phyloP scores from a whole-genome alignment of 2,888 invertebrate genomes.

The Neria commutata region DNA sequence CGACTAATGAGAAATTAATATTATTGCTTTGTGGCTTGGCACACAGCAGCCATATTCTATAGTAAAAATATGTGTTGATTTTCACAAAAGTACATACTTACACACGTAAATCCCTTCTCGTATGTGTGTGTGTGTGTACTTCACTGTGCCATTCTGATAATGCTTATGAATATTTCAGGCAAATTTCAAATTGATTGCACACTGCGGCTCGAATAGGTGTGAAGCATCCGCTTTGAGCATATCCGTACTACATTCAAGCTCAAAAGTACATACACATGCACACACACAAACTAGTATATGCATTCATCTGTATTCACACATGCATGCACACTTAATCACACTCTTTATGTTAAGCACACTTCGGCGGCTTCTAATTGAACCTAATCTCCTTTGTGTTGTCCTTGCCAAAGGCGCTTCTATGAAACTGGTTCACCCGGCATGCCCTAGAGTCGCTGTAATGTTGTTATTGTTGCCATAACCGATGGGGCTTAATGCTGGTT shows the following conservation, averaged over 20 bases:
- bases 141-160: not conserved
- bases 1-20: conserved; percentile 18
- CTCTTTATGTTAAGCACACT: too few relatives aligned
- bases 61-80: not conserved
- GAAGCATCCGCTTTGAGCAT: too few relatives aligned
- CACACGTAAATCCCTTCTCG: not conserved
- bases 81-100: not conserved
- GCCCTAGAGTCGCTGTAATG: too few relatives aligned
- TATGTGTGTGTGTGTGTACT: not conserved
- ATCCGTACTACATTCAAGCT: too few relatives aligned
- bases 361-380: too few relatives aligned
- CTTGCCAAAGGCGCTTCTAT: too few relatives aligned
- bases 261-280: too few relatives aligned
- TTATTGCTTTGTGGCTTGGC: not conserved
- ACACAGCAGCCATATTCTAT: not conserved
- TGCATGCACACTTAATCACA: not conserved
- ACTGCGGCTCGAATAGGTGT: too few relatives aligned
- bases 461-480: not conserved
- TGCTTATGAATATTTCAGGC: conserved; percentile 10
- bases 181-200: conserved; percentile 1
- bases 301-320: not conserved
- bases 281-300: not conserved
- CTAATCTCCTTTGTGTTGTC: too few relatives aligned
- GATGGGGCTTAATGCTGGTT: conserved; percentile 1
- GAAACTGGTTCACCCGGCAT: too few relatives aligned